Conservation (phyloP, 2,888 invertebrate species). For the Lissonota sp. region DNA sequence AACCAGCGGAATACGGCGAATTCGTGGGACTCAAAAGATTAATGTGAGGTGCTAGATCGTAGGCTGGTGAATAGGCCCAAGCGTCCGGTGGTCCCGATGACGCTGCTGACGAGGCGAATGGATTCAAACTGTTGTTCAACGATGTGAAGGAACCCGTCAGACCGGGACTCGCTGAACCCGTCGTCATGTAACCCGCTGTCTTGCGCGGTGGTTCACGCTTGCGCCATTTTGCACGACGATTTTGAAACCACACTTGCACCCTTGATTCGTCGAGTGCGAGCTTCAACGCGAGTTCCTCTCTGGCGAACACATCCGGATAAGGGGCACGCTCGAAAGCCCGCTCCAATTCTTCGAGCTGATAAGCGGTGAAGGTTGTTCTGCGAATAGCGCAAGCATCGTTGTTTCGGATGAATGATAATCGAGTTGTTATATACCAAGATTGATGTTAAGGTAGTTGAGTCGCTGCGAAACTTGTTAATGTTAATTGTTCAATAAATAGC, state of each 20-base stretch:
- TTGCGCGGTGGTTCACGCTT: conserved; percentile 97
- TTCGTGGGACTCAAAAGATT: conserved; percentile 89
- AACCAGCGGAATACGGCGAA: conserved; percentile 87
- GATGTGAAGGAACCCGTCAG: conserved; percentile 85
- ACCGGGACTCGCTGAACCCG: conserved; percentile 81
- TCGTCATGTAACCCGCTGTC: conserved; percentile 86
- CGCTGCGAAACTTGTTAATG: no score
- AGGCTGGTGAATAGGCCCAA: conserved; percentile 92
- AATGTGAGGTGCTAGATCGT: conserved; percentile 91
- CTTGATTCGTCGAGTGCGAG: conserved; percentile 93
- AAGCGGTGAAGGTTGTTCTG: conserved; percentile 98
- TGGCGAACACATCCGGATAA: conserved; percentile 97
- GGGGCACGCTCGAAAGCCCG: conserved; percentile 97
- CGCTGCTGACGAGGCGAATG: conserved; percentile 85
- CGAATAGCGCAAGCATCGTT: no score
- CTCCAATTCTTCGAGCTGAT: conserved; percentile 96
- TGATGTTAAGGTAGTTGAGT: no score
- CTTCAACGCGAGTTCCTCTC: conserved; percentile 96
- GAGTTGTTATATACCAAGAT: no score
- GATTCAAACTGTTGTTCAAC: conserved; percentile 86
- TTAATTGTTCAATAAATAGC: no score
- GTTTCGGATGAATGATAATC: no score
- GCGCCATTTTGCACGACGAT: conserved; percentile 96
- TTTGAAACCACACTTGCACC: conserved; percentile 94
- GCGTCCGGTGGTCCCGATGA: conserved; percentile 89